These are phyloP conservation scores for Marmota monax DNA, from an alignment of 2,113 vertebrate genomes.

Conservation along the genomic window DNA sequence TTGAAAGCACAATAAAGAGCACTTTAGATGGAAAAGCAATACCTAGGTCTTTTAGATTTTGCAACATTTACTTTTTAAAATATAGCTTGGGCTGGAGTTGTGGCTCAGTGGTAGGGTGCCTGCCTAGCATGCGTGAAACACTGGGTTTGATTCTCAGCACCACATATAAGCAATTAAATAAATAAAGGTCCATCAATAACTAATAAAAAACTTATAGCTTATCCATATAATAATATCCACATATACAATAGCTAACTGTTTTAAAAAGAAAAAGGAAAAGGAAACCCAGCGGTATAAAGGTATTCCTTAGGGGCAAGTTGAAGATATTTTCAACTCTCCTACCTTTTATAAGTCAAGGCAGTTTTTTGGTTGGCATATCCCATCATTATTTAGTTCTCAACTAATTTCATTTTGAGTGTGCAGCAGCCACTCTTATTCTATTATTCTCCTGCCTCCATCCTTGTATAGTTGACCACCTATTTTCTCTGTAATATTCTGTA, in stretches of 20 bases:
- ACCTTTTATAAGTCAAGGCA: neutral
- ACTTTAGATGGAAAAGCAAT: neutral
- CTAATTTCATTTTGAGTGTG: neutral
- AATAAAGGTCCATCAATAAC: too few species aligned
- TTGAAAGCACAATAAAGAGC: slow-evolving; percentile 8
- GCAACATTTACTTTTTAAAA: slow-evolving; percentile 17
- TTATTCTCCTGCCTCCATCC: neutral
- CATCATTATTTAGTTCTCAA: slow-evolving; percentile 1
- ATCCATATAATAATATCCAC: neutral
- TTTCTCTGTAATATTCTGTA: neutral
- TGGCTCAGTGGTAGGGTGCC: too few species aligned
- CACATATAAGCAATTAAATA: too few species aligned
- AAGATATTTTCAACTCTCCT: neutral
- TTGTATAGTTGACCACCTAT: neutral
- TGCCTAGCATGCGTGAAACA: too few species aligned
- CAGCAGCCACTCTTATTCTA: neutral
- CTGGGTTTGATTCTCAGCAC: too few species aligned
- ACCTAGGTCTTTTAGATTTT: slow-evolving; percentile 23
- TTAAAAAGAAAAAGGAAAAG: neutral
- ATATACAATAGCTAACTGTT: neutral
- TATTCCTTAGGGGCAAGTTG: neutral
- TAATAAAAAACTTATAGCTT: neutral
- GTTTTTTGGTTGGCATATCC: neutral
- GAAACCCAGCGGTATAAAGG: neutral
- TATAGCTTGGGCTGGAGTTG: neutral